A percentile compares a stretch with the other conserved stretches of the same genome.
Evolutionary conservation across 2,888 invertebrate species (phyloP).

Genomic region (Magallana nippona): DNA sequence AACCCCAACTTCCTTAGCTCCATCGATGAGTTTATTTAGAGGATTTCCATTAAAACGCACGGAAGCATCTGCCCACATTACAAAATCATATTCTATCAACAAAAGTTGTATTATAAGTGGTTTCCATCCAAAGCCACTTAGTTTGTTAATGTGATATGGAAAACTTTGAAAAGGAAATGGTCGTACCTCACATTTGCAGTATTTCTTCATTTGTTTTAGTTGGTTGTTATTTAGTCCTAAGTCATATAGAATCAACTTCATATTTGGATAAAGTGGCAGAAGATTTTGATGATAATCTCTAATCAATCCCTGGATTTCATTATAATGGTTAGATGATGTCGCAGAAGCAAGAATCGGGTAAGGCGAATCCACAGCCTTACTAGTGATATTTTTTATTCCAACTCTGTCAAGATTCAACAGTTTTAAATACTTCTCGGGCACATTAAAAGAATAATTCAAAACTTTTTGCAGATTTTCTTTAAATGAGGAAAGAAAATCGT

Average conservation of each 20-base stretch:
- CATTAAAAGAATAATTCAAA: conserved; percentile 29
- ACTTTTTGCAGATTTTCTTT: conserved; percentile 35
- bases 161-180: conserved; percentile 47
- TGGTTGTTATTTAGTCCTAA: conserved; percentile 44
- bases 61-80: conserved; percentile 48
- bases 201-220: conserved; percentile 34
- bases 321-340: conserved; percentile 35
- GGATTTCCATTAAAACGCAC: conserved; percentile 40
- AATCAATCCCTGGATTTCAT: conserved; percentile 36
- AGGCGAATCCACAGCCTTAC: not conserved
- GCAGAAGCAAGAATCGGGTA: conserved; percentile 38
- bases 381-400: conserved; percentile 33
- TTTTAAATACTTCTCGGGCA: conserved; percentile 27
- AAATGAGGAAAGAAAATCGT: conserved; percentile 18
- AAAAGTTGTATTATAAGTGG: conserved; percentile 49
- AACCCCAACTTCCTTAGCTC: conserved; percentile 34
- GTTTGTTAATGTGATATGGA: conserved; percentile 43
- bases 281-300: conserved; percentile 36
- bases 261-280: conserved; percentile 32
- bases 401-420: conserved; percentile 8
- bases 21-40: conserved; percentile 33
- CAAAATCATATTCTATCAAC: conserved; percentile 43
- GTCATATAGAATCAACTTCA: conserved; percentile 45
- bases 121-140: conserved; percentile 51
- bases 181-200: conserved; percentile 53